Percentiles rank a stretch among this genome's conserved stretches.
These are phyloP conservation scores for Mormyrus proboscirostris DNA, from an alignment of 2,797 vertebrate genomes.

Conservation along the genomic window DNA sequence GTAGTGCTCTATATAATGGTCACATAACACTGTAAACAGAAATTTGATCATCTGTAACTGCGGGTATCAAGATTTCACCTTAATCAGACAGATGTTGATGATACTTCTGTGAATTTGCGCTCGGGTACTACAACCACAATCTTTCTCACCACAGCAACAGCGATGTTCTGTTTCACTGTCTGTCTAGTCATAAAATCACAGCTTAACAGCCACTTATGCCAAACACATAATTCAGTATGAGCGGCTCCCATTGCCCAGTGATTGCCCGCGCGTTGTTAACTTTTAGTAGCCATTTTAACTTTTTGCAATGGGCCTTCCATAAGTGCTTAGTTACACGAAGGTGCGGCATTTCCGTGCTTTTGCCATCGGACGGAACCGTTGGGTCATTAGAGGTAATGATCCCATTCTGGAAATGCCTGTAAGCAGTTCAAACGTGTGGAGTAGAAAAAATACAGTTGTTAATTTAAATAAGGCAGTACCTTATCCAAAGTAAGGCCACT, in stretches of 20 bases:
- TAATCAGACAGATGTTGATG: not conserved
- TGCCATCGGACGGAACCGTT: not conserved
- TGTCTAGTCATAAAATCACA: not conserved
- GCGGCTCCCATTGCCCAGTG: not conserved
- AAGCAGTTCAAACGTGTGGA: not conserved
- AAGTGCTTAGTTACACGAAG: not conserved
- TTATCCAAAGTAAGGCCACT: constrained; percentile 24
- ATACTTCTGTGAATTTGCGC: not conserved
- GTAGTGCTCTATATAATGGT: not conserved
- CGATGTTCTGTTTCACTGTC: not conserved
- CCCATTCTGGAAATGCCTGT: not conserved
- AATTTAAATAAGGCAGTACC: constrained; percentile 10
- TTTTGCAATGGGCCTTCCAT: not conserved
- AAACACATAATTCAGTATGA: not conserved
- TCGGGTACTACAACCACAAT: not conserved
- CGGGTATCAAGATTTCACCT: not conserved
- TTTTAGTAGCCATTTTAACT: not conserved
- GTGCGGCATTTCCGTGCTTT: not conserved
- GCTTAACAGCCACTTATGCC: not conserved
- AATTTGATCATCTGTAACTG: not conserved
- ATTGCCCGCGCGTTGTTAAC: too few species aligned
- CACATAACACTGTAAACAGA: not conserved
- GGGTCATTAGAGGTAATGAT: not conserved
- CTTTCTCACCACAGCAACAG: not conserved
- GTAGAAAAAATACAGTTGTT: constrained; percentile 15